A percentile compares a stretch with the other conserved stretches of the same genome.
phyloP scores from a whole-genome alignment of 2,888 invertebrate genomes.

The Polietes domitor region DNA sequence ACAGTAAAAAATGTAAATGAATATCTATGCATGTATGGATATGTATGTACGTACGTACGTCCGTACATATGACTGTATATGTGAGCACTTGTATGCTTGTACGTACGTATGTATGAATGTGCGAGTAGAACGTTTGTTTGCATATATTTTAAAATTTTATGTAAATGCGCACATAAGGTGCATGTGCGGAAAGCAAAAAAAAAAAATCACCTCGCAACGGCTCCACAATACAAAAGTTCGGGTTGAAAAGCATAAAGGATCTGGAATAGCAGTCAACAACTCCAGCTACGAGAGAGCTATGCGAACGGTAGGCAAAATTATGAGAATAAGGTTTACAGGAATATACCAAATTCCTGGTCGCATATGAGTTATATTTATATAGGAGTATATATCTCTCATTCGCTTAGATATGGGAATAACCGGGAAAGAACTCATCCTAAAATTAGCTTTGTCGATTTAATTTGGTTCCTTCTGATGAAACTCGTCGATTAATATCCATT shows the following conservation, averaged over 20 bases:
- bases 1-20: conserved; percentile 61
- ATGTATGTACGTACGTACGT: not conserved
- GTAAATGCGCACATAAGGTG: conserved; percentile 59
- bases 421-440: no score
- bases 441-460: no score
- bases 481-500: no score
- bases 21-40: conserved; percentile 44
- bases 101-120: not conserved
- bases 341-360: no score
- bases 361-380: no score
- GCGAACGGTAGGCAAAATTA: not conserved
- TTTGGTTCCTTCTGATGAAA: no score
- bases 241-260: conserved; percentile 26
- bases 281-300: not conserved
- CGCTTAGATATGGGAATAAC: no score
- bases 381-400: no score
- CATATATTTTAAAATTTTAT: conserved; percentile 45
- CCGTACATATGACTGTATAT: not conserved
- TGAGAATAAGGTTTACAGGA: no score
- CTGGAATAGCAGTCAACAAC: conserved; percentile 18
- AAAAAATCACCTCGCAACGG: not conserved
- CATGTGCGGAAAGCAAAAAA: conserved; percentile 49
- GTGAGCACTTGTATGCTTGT: no score
- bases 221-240: conserved; percentile 31
- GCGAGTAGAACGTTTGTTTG: no score